Conservation (phyloP, 2,888 invertebrate genomes). For the Aricia artaxerxes region DNA sequence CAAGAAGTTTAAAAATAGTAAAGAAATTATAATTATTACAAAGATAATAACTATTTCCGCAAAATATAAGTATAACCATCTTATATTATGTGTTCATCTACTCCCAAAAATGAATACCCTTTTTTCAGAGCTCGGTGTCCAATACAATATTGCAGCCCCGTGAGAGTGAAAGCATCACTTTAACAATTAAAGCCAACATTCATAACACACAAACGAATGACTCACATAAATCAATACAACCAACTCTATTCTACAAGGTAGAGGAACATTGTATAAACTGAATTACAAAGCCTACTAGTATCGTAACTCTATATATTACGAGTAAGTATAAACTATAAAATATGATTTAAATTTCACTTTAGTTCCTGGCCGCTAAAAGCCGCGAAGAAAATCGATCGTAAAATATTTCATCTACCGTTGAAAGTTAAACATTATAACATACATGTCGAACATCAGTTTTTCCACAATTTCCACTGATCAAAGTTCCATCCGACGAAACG, state of each 20-base stretch:
- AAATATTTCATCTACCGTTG: constrained; percentile 31
- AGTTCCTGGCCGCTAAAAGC: constrained; percentile 27
- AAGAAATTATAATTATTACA: no score
- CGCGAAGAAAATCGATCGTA: constrained; percentile 33
- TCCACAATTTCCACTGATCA: not conserved
- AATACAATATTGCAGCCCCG: constrained; percentile 34
- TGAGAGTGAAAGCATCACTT: constrained; percentile 63
- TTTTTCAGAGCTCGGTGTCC: not conserved
- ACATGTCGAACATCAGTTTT: constrained; percentile 18
- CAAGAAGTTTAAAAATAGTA: no score
- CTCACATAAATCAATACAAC: constrained; percentile 39
- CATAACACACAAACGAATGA: constrained; percentile 42
- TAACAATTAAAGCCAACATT: constrained; percentile 68
- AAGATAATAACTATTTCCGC: no score
- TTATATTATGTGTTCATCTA: no score
- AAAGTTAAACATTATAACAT: not conserved
- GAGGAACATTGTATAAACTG: constrained; percentile 64
- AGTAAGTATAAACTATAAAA: constrained; percentile 32
- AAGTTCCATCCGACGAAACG: constrained; percentile 6
- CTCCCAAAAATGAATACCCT: not conserved
- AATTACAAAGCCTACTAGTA: constrained; percentile 43
- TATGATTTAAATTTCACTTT: constrained; percentile 29
- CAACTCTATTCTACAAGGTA: constrained; percentile 56
- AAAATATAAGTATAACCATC: no score
- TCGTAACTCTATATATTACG: constrained; percentile 19